A percentile compares a stretch with the other conserved stretches of the same genome.
Evolutionary conservation across 2,888 invertebrate genomes (phyloP).

Genomic region (Monoplex corrugatus): DNA sequence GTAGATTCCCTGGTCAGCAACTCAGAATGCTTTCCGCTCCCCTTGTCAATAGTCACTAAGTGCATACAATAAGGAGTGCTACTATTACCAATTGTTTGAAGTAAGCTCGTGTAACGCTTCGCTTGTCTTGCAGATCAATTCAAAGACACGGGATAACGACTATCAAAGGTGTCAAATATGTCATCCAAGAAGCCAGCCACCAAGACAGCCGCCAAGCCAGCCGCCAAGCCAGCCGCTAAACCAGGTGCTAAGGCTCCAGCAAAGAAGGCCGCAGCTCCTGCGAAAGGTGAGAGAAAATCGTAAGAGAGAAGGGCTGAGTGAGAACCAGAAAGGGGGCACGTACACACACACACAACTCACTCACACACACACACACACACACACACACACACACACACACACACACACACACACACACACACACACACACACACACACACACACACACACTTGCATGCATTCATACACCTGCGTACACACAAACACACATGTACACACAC

Average conservation of each 20-base stretch:
- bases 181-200: neutral
- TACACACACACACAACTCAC: neutral
- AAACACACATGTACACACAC: no score
- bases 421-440: neutral
- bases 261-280: neutral
- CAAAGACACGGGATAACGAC: no score
- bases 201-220: neutral
- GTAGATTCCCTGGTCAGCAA: neutral
- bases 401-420: neutral
- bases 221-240: neutral
- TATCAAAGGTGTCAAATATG: neutral
- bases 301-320: no score
- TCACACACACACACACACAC: neutral
- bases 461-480: no score
- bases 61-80: no score
- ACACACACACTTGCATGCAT: neutral
- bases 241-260: neutral
- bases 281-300: neutral
- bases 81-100: no score
- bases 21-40: neutral
- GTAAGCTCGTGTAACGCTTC: no score
- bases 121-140: no score
- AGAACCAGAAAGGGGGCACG: neutral
- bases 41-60: no score
- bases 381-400: neutral